Conservation (phyloP, 2,113 vertebrate genomes). For the Tinamus guttatus region DNA sequence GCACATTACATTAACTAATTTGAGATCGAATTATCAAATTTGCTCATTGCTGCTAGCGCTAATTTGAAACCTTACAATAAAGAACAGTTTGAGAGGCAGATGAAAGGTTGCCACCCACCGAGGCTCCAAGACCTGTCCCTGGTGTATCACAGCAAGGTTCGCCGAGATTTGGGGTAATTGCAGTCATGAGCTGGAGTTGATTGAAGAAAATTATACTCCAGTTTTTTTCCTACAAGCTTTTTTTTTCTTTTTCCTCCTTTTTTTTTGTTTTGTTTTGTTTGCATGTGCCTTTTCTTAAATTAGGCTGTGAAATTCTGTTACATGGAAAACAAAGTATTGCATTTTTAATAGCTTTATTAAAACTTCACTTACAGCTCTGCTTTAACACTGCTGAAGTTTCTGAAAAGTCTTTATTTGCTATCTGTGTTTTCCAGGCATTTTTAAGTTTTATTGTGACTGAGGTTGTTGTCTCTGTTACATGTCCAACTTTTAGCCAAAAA, state of each 20-base stretch:
- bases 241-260: neutral
- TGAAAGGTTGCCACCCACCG: slow-evolving; percentile 85
- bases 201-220: slow-evolving; percentile 95
- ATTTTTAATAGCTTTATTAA: slow-evolving; percentile 55
- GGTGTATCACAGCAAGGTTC: slow-evolving; percentile 81
- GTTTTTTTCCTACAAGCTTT: slow-evolving; percentile 76
- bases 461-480: neutral
- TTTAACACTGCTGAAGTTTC: neutral
- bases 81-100: slow-evolving; percentile 84
- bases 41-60: slow-evolving; percentile 89
- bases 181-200: slow-evolving; percentile 91
- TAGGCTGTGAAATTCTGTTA: slow-evolving; percentile 59
- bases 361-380: neutral
- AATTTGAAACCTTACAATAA: slow-evolving; percentile 89
- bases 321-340: slow-evolving; percentile 30
- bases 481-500: neutral
- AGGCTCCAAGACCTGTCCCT: slow-evolving; percentile 78
- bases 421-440: neutral
- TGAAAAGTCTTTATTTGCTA: neutral
- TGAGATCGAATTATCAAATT: slow-evolving; percentile 92
- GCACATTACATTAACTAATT: slow-evolving; percentile 87
- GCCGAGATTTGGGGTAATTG: slow-evolving; percentile 91
- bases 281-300: slow-evolving; percentile 71
- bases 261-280: slow-evolving; percentile 6
- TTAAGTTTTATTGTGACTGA: neutral